Evolutionary conservation across 2,888 invertebrate genomes (phyloP).

Genomic region (Xanthorhoe designata): DNA sequence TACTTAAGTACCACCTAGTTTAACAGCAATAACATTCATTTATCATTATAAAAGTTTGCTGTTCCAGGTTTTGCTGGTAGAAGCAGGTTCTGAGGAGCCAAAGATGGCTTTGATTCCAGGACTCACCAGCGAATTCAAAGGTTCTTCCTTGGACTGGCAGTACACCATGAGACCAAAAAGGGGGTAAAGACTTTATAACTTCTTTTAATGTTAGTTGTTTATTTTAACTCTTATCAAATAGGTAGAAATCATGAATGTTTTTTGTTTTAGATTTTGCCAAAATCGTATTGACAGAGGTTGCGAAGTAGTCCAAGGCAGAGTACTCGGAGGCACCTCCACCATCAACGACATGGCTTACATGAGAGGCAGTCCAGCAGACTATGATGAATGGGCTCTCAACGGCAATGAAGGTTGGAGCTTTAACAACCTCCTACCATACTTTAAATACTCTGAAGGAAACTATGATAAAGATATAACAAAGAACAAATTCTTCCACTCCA

Average conservation of each 20-base stretch:
- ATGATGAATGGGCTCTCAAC: constrained; percentile 76
- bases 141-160: constrained; percentile 75
- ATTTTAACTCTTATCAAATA: background rate
- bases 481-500: constrained; percentile 75
- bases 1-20: too few relatives aligned
- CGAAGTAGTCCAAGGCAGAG: constrained; percentile 75
- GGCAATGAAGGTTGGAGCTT: constrained; percentile 79
- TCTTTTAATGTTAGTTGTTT: background rate
- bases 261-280: constrained; percentile 70
- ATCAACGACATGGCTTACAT: constrained; percentile 81
- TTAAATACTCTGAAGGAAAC: constrained; percentile 81
- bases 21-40: too few relatives aligned
- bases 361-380: constrained; percentile 78
- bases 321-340: constrained; percentile 74
- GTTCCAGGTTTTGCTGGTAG: constrained; percentile 73
- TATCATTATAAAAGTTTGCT: too few relatives aligned
- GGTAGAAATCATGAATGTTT: background rate
- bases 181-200: constrained; percentile 56
- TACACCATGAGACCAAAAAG: constrained; percentile 76
- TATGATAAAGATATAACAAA: constrained; percentile 78
- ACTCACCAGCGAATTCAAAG: constrained; percentile 75
- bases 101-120: constrained; percentile 77
- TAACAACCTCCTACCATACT: constrained; percentile 72
- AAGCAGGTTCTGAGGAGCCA: constrained; percentile 77
- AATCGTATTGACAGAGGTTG: constrained; percentile 67